phyloP scores from a whole-genome alignment of 2,113 vertebrate genomes.

The Notechis scutatus region DNA sequence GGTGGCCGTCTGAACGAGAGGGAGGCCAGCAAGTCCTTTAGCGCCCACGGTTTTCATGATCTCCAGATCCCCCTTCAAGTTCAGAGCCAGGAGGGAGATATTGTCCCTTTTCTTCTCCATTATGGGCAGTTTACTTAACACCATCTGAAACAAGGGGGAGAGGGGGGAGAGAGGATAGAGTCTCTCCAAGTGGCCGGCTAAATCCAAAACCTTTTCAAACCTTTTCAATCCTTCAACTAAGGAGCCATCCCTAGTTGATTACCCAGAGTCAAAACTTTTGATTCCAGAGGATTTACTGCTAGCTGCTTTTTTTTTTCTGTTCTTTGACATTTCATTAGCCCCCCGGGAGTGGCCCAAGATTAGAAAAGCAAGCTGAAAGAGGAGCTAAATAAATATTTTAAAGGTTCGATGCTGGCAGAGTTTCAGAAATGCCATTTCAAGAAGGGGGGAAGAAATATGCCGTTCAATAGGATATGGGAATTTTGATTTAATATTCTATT shows the following conservation, averaged over 20 bases:
- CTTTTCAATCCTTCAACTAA: background rate
- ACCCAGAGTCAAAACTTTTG: background rate
- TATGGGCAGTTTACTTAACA: background rate
- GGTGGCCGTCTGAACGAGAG: background rate
- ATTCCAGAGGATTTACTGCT: background rate
- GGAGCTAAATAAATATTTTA: background rate
- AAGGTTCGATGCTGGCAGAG: background rate
- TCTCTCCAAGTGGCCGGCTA: background rate
- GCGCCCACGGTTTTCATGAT: background rate
- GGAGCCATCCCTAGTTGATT: background rate
- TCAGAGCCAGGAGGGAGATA: background rate
- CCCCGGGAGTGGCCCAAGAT: background rate
- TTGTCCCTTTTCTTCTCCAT: background rate
- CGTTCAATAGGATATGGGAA: background rate
- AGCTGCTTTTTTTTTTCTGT: background rate
- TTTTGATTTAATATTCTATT: background rate
- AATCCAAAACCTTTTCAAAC: background rate
- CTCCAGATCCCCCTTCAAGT: background rate
- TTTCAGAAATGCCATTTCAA: background rate
- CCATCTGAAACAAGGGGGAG: background rate
- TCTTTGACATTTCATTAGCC: background rate
- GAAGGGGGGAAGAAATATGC: background rate
- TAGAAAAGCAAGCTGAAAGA: background rate
- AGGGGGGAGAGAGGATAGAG: no score
- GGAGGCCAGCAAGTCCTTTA: background rate